Base-by-base conservation (phyloP, 1,140 invertebrate species). In the Dendrolimus punctatus region DNA sequence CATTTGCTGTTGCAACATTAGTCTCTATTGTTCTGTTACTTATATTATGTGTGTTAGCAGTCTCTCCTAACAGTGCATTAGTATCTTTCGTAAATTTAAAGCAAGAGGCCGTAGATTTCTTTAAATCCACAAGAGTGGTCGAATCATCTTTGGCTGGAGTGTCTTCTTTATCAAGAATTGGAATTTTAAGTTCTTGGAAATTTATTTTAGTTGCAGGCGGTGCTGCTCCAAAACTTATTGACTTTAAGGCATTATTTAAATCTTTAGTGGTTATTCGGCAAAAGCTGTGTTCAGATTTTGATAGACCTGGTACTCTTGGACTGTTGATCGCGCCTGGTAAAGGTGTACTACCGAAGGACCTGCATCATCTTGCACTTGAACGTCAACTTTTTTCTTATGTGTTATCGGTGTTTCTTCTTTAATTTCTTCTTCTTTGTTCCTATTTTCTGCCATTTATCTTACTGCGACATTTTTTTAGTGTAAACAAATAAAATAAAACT, bases 221-320 rank as follows among this genome's bases (percentile, higher is more conserved):
- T 23, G 57, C 39, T 39, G 53, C 55, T 40, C 58, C 62, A 44
- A 76, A 72, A 53, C 70, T 85, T 40, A 80, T 23, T 5, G 78
- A 80, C 58, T 76, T 79, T 7, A 82, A 54, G 10, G 82, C 75
- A 36, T 79, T 73, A 1, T 72, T 69, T 37, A 80, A 73, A 58
- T 85, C 78, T 69, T 77, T 65, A 9, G 55, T 58, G 46, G 80
- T 83, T 43, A 81, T 71, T 60, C 76, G 68, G 51, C 73, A 60
- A 40, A 85, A 66, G 47, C 61, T 80, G 40, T 85, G 80, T 60
- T 85, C 82, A 5, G 82, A 85, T 72, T 85, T 85, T 0, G 81
- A 85, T 38, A 74, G 57, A 6, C 75, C 71, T 55, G 72, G 49
- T 56, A 44, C 53, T 49, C 56, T 71, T 2, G 58, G 52, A 6